phyloP scores from a whole-genome alignment of 2,797 vertebrate species.

The Sebastes flavidus region DNA sequence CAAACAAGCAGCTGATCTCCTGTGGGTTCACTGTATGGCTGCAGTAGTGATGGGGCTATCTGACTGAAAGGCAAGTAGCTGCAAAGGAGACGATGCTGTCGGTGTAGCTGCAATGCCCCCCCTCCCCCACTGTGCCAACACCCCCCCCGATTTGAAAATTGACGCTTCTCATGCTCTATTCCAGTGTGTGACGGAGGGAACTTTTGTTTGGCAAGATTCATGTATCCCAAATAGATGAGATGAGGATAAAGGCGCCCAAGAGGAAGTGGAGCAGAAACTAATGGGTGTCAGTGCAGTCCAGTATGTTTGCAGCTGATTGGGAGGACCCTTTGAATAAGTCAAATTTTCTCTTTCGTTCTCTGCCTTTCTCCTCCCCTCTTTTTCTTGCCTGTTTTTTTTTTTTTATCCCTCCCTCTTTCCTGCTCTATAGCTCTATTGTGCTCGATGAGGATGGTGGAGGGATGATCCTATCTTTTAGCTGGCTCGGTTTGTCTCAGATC shows the following conservation, averaged over 20 bases:
- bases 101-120: background rate
- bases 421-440: constrained; percentile 58
- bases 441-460: constrained; percentile 21
- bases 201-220: constrained; percentile 63
- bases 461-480: constrained; percentile 46
- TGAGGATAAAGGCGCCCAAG: constrained; percentile 64
- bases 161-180: constrained; percentile 39
- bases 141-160: constrained; percentile 28
- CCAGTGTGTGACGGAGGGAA: constrained; percentile 29
- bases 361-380: constrained; percentile 4
- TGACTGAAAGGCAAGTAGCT: background rate
- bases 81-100: background rate
- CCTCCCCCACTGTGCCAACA: background rate
- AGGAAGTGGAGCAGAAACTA: constrained; percentile 84
- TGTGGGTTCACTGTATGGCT: background rate
- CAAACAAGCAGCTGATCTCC: constrained; percentile 31
- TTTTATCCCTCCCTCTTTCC: background rate
- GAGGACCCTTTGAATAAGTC: constrained; percentile 65
- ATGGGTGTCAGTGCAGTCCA: constrained; percentile 62
- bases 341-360: constrained; percentile 37
- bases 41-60: background rate
- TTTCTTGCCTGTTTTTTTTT: background rate
- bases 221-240: constrained; percentile 64
- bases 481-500: constrained; percentile 38
- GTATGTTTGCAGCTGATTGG: constrained; percentile 68